Evolutionary conservation across 2,113 vertebrate genomes (phyloP).

Genomic region (Notothenia rossii): DNA sequence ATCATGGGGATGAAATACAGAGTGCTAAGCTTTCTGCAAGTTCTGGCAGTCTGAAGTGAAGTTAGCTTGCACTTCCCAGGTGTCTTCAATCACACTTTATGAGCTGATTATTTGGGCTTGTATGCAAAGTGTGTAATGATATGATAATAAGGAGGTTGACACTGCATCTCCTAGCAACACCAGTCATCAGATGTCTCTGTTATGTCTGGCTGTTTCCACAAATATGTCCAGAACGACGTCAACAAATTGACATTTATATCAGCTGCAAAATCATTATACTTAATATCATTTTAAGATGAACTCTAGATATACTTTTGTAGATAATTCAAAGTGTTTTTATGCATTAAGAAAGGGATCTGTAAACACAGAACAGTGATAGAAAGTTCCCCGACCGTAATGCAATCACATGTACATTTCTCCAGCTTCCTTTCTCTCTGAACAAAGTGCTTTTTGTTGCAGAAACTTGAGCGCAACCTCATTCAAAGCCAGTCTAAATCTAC

Average conservation of each 20-base stretch:
- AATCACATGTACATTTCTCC: too few species aligned
- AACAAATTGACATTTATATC: not conserved
- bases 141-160: too few species aligned
- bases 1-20: too few species aligned
- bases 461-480: not conserved
- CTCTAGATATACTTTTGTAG: not conserved
- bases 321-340: not conserved
- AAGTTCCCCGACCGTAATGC: not conserved
- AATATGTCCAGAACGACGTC: not conserved
- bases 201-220: not conserved
- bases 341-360: too few species aligned
- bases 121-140: too few species aligned
- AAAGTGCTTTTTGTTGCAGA: constrained; percentile 11
- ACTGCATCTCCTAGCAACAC: too few species aligned
- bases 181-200: too few species aligned
- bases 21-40: too few species aligned
- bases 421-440: not conserved
- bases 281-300: not conserved
- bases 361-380: too few species aligned
- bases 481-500: not conserved
- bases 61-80: not conserved
- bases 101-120: too few species aligned
- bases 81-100: not conserved
- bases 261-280: too few species aligned
- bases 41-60: too few species aligned